Conservation (phyloP, 2,888 invertebrate species). For the Gymnoscelis rufifasciata region DNA sequence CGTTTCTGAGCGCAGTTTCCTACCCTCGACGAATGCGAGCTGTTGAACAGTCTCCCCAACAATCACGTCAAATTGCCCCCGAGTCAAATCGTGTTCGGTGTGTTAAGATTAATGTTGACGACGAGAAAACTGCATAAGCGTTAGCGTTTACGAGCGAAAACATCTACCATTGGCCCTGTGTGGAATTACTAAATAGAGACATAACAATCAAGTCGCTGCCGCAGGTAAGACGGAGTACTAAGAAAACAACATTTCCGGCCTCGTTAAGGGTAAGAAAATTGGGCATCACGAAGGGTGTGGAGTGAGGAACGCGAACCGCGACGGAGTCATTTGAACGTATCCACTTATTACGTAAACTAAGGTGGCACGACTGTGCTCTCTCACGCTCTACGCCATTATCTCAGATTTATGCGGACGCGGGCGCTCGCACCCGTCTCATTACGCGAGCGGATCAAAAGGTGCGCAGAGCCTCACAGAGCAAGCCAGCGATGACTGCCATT, state of each 20-base stretch:
- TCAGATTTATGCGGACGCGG: slow-evolving; percentile 64
- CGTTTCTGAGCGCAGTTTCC: slow-evolving; percentile 37
- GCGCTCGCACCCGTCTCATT: slow-evolving; percentile 66
- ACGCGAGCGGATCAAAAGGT: slow-evolving; percentile 61
- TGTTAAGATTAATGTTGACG: slow-evolving; percentile 44
- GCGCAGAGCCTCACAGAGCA: slow-evolving; percentile 37
- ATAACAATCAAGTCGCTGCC: slow-evolving; percentile 30
- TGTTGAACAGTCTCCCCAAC: slow-evolving; percentile 42
- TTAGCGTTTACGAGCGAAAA: slow-evolving; percentile 39
- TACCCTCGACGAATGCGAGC: slow-evolving; percentile 28
- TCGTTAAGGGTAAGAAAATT: slow-evolving; percentile 45
- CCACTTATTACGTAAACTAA: slow-evolving; percentile 67
- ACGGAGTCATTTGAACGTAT: slow-evolving; percentile 54
- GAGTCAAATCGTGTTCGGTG: slow-evolving; percentile 49
- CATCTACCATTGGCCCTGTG: slow-evolving; percentile 34
- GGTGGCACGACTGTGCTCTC: slow-evolving; percentile 67
- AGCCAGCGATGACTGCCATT: slow-evolving; percentile 27
- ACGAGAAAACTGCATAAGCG: slow-evolving; percentile 44
- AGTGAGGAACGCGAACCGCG: slow-evolving; percentile 39
- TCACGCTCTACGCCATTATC: slow-evolving; percentile 68
- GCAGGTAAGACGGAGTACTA: slow-evolving; percentile 25
- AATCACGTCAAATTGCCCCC: slow-evolving; percentile 39
- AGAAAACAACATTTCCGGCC: slow-evolving; percentile 39
- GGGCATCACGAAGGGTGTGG: slow-evolving; percentile 40
- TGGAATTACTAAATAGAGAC: slow-evolving; percentile 41